phyloP scores from a whole-genome alignment of 2,113 vertebrate species.

The Pampusana beccarii region DNA sequence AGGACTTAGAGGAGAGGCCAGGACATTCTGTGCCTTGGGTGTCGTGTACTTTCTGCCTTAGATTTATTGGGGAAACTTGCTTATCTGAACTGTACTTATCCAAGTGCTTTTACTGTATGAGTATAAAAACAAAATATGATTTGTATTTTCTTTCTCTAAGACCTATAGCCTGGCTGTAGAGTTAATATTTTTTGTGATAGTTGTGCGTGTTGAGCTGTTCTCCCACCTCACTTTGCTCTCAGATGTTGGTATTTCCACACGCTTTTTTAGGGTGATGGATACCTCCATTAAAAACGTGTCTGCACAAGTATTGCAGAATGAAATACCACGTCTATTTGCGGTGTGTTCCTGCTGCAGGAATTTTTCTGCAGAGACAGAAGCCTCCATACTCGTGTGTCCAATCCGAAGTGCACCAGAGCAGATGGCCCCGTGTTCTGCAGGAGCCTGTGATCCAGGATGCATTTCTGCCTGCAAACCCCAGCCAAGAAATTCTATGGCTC shows the following conservation, averaged over 20 bases:
- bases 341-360: background rate
- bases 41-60: background rate
- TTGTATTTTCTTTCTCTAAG: background rate
- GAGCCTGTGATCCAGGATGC: background rate
- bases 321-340: background rate
- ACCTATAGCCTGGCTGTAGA: background rate
- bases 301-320: background rate
- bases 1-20: background rate
- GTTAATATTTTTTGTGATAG: background rate
- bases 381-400: background rate
- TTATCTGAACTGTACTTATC: background rate
- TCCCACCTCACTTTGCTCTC: background rate
- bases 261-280: background rate
- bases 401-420: background rate
- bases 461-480: background rate
- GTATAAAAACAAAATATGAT: background rate
- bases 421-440: background rate
- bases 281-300: background rate
- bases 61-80: background rate
- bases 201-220: background rate
- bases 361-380: background rate
- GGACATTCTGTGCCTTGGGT: background rate
- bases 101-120: background rate
- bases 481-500: background rate
- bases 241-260: background rate